Base-by-base conservation (phyloP, 2,113 vertebrate species). In the Perognathus longimembris region DNA sequence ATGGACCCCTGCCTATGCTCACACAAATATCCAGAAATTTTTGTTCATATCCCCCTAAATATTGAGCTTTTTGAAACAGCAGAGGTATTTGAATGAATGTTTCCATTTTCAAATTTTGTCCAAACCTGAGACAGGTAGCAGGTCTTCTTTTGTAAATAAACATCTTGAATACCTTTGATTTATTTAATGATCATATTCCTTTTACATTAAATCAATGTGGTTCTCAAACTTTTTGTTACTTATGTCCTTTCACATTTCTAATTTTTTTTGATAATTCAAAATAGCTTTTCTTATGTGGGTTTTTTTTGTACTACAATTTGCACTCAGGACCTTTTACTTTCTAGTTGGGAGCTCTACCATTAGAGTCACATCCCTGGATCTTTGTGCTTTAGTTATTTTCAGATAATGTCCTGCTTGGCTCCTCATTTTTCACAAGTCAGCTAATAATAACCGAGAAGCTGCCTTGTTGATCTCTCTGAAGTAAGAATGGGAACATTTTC, bases 41-140 rank as follows among this genome's bases (percentile, higher is more conserved):
- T 94, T 84, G 80, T 36, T 6, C 8, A 32, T 50, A 71, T 73
- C n/a, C 36, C 59, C 24, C 67, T 92, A 92, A 92, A 57, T 15
- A 71, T 1, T 73, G 77, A 24, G 20, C 20, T 89, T 81, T 86
- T 28, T 75, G 63, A 30, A 92, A 38, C 21, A 66, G 20, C 40
- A 21, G 57, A 59, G 40, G 83, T 88, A 54, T 75, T 69, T 74
- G 40, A 79, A 30, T 45, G 63, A 89, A 74, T 77, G 24, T 78
- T 75, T 82, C 79, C n/a, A 28, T 80, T 75, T 21, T 71, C 21
- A 74, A 86, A 88, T 94, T 93, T 67, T 90, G 75, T 88, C 40
- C 34, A 54, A 54, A 54, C 28, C 7, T 40, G 84, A 67, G 28
- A 14, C 71, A 26, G 57, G 17, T 78, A 45, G 45, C 11, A 45